Evolutionary conservation across 2,113 vertebrate species (phyloP).

Genomic region (Sapayoa aenigma): DNA sequence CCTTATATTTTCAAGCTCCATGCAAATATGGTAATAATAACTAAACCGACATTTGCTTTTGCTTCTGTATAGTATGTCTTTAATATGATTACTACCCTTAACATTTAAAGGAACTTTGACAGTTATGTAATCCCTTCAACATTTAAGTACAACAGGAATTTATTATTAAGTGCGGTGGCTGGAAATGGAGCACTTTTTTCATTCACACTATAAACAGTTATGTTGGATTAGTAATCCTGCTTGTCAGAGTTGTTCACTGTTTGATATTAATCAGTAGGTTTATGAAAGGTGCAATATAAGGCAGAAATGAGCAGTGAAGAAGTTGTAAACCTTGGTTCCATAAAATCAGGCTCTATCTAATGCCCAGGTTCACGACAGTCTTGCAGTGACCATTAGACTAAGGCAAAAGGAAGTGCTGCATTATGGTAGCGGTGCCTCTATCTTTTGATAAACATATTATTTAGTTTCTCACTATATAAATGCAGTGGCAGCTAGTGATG

Average conservation of each 20-base stretch:
- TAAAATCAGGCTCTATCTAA: constrained; percentile 56
- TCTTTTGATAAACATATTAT: not conserved
- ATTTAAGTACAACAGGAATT: constrained; percentile 79
- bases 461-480: not conserved
- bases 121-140: constrained; percentile 78
- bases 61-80: constrained; percentile 71
- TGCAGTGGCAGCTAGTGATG: not conserved
- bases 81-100: constrained; percentile 74
- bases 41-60: constrained; percentile 59
- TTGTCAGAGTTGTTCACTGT: constrained; percentile 79
- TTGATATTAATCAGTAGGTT: constrained; percentile 85
- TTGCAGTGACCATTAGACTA: constrained; percentile 40
- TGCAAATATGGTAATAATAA: constrained; percentile 67
- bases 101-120: constrained; percentile 77
- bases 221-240: constrained; percentile 81
- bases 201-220: constrained; percentile 83
- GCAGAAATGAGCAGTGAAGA: constrained; percentile 71
- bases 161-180: constrained; percentile 80
- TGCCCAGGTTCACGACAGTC: constrained; percentile 21
- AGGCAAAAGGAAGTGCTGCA: not conserved
- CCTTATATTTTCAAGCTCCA: constrained; percentile 35
- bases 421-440: constrained; percentile 17
- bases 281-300: constrained; percentile 76
- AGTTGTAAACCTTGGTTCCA: constrained; percentile 69
- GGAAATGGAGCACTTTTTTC: constrained; percentile 76